phyloP scores from a whole-genome alignment of 2,113 vertebrate genomes.

The Elephas maximus region DNA sequence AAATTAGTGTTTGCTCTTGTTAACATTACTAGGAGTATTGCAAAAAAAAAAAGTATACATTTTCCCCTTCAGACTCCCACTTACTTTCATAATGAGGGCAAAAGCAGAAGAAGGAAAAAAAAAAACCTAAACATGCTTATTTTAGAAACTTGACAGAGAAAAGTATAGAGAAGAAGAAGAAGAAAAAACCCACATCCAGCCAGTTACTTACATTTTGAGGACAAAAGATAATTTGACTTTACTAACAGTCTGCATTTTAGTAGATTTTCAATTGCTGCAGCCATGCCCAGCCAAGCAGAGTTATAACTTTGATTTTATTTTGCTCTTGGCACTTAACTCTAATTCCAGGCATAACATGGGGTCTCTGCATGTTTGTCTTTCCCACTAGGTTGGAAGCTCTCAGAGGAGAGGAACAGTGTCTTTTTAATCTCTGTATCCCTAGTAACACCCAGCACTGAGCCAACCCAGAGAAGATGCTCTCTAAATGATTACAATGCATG shows the following conservation, averaged over 20 bases:
- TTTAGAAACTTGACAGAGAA: conserved; percentile 78
- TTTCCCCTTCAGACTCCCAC: conserved; percentile 71
- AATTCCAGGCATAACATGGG: conserved; percentile 70
- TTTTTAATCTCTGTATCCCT: conserved; percentile 40
- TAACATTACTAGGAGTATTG: conserved; percentile 68
- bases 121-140: conserved; percentile 61
- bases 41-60: conserved; percentile 39
- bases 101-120: not conserved
- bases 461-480: conserved; percentile 1
- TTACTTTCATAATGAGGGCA: conserved; percentile 65
- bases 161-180: conserved; percentile 60
- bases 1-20: conserved; percentile 70
- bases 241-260: conserved; percentile 68
- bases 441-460: not conserved
- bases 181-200: conserved; percentile 54
- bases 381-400: conserved; percentile 54
- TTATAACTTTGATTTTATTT: conserved; percentile 71
- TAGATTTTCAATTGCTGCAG: conserved; percentile 50
- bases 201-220: conserved; percentile 62
- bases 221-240: conserved; percentile 76
- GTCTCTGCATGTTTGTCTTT: conserved; percentile 70
- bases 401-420: conserved; percentile 56
- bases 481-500: not conserved
- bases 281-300: conserved; percentile 51
- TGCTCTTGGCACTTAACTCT: conserved; percentile 69